Evolutionary conservation across 2,113 vertebrate genomes (phyloP), one percentile per base, ranked within the genome.

Genomic region (Daboia siamensis): DNA sequence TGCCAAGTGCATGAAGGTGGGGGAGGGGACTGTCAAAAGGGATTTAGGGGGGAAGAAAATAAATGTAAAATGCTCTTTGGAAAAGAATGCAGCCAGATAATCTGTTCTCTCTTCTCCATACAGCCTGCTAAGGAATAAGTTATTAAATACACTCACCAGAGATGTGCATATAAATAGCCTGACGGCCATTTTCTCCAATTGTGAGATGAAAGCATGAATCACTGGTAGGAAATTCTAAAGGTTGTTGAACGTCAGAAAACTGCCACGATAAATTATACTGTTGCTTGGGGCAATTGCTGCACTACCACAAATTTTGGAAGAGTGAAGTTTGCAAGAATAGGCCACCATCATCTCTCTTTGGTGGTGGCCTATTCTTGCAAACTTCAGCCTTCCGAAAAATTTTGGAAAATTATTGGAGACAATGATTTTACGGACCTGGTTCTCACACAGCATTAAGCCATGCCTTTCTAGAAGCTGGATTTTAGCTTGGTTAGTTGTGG

Each of bases 171-270:
- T 94, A 96, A 97, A 97, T 96, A 96, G 95, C 89, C 94, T 91
- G 96, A 94, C 97, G 96, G 94, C 96, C 97, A 96, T 97, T 96
- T 97, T 96, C 85, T 92, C 88, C 21, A 90, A 96, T 93, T 90
- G 96, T 90, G 95, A 96, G 95, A 92, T 91, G 64, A 93, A 94
- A 95, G 88, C 93, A 96, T 97, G 96, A 97, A 96, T 96, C 96
- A 95, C 96, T 95, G 94, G 96, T 95, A 95, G 94, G 97, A 96
- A 97, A 97, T 93, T 94, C 91, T 93, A 33, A 87, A 69, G 5
- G 29, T 39, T 74, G 46, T 56, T 26, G n/a, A 3, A n/a, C 12
- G 48, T n/a, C 21, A 51, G 23, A 54, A 46, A 69, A 10, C 10
- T 69, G 59, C 12, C n/a, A 44, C 6, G 4, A 10, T 86, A n/a